A percentile compares a stretch with the other conserved stretches of the same genome.
These are phyloP conservation scores for Eilema sororculum DNA, from an alignment of 2,888 invertebrate genomes.

Conservation along the genomic window DNA sequence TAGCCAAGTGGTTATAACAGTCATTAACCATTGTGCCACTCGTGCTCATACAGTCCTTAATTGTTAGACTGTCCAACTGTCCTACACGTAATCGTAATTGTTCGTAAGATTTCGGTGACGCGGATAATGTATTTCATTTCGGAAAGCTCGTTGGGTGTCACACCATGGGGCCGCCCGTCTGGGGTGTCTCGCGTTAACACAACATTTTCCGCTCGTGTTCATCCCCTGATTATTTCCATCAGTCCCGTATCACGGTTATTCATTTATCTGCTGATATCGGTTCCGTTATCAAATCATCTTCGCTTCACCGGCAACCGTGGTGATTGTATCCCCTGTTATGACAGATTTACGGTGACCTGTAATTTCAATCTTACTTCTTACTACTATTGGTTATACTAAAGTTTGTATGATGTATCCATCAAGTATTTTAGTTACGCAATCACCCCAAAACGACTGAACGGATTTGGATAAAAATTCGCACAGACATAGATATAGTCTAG, in stretches of 20 bases:
- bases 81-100: neutral
- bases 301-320: neutral
- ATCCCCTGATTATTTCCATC: conserved; percentile 46
- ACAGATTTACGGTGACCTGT: neutral
- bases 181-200: neutral
- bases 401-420: no score
- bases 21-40: neutral
- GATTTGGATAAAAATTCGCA: no score
- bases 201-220: conserved; percentile 44
- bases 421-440: no score
- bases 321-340: neutral
- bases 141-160: neutral
- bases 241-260: conserved; percentile 25
- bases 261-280: conserved; percentile 22
- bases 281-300: conserved; percentile 13
- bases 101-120: no score
- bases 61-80: neutral
- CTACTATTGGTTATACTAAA: neutral
- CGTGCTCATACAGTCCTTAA: neutral
- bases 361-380: neutral
- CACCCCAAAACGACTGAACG: no score
- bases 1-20: neutral
- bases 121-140: neutral
- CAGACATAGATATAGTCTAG: no score
- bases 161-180: no score